Evolutionary conservation across 1,140 invertebrate species (phyloP).

Genomic region (Drosophila parvula): DNA sequence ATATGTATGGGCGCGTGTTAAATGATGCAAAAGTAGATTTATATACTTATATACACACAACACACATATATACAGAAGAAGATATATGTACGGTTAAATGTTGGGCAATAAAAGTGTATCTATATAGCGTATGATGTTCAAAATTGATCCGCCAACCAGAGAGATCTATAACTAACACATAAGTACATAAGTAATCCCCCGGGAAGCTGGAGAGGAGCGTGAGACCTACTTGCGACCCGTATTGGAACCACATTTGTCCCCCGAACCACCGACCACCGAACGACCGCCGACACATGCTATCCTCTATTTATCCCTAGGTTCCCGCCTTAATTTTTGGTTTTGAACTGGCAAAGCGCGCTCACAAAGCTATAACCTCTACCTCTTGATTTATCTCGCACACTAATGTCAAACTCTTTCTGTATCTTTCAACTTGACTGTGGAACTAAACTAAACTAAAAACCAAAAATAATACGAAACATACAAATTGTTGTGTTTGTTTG

Average conservation of each 20-base stretch:
- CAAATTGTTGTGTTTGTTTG: constrained; percentile 59
- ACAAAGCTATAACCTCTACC: constrained; percentile 23
- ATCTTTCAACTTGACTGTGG: constrained; percentile 79
- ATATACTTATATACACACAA: constrained; percentile 51
- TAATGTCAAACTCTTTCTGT: constrained; percentile 82
- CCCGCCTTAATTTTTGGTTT: constrained; percentile 24
- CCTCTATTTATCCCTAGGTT: constrained; percentile 1
- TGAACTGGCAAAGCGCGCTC: constrained; percentile 32
- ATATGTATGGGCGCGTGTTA: constrained; percentile 41
- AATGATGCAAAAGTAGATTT: constrained; percentile 52
- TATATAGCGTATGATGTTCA: constrained; percentile 60
- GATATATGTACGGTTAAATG: constrained; percentile 68
- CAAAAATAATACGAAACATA: constrained; percentile 51
- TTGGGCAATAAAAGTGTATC: constrained; percentile 73
- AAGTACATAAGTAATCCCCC: constrained; percentile 34
- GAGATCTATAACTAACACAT: constrained; percentile 32
- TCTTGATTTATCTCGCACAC: constrained; percentile 64
- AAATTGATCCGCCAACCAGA: constrained; percentile 47
- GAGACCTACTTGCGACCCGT: constrained; percentile 29
- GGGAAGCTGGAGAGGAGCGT: constrained; percentile 3
- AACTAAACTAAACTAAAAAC: constrained; percentile 11
- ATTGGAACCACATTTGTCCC: constrained; percentile 14
- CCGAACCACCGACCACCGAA: constrained; percentile 18
- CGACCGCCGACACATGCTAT: constrained; percentile 29
- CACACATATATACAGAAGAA: constrained; percentile 9